Base-by-base conservation (phyloP, 2,888 invertebrate genomes). In the Caradrina kadenii region DNA sequence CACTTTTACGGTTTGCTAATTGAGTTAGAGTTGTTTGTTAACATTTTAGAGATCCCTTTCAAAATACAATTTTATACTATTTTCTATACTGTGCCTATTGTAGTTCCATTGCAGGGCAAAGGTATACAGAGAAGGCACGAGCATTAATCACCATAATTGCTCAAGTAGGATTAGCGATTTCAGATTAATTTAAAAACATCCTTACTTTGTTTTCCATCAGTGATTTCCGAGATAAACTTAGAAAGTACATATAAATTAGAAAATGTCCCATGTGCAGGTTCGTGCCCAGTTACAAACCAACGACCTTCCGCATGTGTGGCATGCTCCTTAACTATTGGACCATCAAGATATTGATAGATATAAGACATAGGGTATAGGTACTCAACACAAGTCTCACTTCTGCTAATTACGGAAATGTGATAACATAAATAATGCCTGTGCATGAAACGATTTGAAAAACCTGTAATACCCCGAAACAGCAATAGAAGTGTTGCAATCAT, bases 1-100 rank as follows among this genome's bases (percentile, higher is more conserved):
- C 15, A 45, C 45, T 66, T 65, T 71, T 62, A 64, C 13, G 13
- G 42, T 17, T 58, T 63, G 61, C n/a, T 76, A 72, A 79, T 71
- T 65, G 6, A 79, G 61, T 80, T 79, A 78, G 60, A 60, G 19
- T 54, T 19, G 31, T 70, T 45, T 48, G 31, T 7, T 31, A 21
- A 13, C 22, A 21, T 59, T 21, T 55, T 54, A 50, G 26, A 1
- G 49, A 50, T 53, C 35, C 13, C 0, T 26, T 11, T 4, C n/a
- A 19, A 26, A 50, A 19, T 26, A 59, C 31, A 5, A 5, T 31
- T 31, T 31, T 31, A 6, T 31, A 7, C 5, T 35, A 35, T 35
- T 35, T 8, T 35, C 8, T 8, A 35, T 35, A 35, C 8, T 31
- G 31, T 8, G 8, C 35, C 35, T 35, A 8, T 35, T 35, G 1